Evolutionary conservation across 2,888 invertebrate species (phyloP).

Genomic region (Eretmocerus hayati): DNA sequence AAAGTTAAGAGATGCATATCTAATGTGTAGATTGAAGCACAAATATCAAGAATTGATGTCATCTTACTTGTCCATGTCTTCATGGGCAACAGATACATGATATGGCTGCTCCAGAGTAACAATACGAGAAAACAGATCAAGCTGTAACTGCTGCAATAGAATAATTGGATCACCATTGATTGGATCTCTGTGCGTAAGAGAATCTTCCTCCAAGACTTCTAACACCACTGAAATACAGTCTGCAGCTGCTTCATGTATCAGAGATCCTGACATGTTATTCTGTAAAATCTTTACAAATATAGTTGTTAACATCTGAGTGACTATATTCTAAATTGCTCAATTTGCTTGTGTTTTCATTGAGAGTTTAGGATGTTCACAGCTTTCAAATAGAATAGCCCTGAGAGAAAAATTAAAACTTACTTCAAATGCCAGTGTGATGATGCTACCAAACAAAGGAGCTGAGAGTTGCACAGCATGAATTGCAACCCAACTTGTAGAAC

Average conservation of each 20-base stretch:
- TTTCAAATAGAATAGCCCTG: too few relatives aligned
- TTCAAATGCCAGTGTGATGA: slow-evolving; percentile 67
- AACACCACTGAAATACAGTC: slow-evolving; percentile 84
- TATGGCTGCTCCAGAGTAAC: slow-evolving; percentile 76
- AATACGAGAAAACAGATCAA: slow-evolving; percentile 75
- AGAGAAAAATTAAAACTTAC: too few relatives aligned
- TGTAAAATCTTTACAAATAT: slow-evolving; percentile 49
- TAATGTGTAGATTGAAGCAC: not conserved
- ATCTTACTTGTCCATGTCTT: slow-evolving; percentile 78
- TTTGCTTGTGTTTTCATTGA: too few relatives aligned
- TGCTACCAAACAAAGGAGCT: slow-evolving; percentile 49
- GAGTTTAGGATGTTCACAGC: too few relatives aligned
- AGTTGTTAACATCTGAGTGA: too few relatives aligned
- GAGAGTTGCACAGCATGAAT: slow-evolving; percentile 75
- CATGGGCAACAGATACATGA: slow-evolving; percentile 84
- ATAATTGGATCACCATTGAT: slow-evolving; percentile 52
- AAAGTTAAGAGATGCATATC: not conserved
- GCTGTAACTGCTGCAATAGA: slow-evolving; percentile 62
- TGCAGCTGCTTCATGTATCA: slow-evolving; percentile 81
- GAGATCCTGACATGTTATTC: slow-evolving; percentile 55
- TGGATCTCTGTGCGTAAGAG: slow-evolving; percentile 28
- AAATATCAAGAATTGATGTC: not conserved
- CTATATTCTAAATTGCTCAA: too few relatives aligned
- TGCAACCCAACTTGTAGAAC: slow-evolving; percentile 87
- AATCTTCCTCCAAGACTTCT: slow-evolving; percentile 66